Evolutionary conservation across 1,140 invertebrate genomes (phyloP), one percentile per base, ranked within the genome.

Genomic region (Callitettix versicolor): DNA sequence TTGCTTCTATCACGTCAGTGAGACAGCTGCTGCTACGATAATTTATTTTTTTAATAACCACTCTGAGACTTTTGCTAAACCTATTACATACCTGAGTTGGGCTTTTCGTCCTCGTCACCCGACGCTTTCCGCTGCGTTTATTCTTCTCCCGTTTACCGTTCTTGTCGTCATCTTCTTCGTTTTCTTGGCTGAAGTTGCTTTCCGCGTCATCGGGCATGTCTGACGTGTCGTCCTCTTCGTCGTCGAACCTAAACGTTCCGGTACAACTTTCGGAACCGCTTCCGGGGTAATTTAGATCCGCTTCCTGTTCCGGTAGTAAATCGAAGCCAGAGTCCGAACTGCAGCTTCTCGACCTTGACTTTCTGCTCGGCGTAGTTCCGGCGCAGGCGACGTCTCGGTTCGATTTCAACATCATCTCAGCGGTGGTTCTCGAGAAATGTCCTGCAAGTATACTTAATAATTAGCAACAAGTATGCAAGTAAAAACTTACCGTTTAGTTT

Each of bases 21-120:
- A n/a, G n/a, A n/a, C n/a, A n/a, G n/a, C n/a, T n/a, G n/a, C n/a
- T n/a, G n/a, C n/a, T n/a, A n/a, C n/a, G n/a, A n/a, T n/a, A n/a
- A n/a, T n/a, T n/a, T n/a, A n/a, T n/a, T n/a, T n/a, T n/a, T n/a
- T n/a, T n/a, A n/a, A n/a, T n/a, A n/a, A n/a, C n/a, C n/a, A n/a
- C n/a, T n/a, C n/a, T n/a, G n/a, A n/a, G n/a, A n/a, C n/a, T n/a
- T n/a, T n/a, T n/a, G n/a, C n/a, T n/a, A n/a, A n/a, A n/a, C n/a
- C n/a, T n/a, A n/a, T n/a, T n/a, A n/a, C 46, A 50, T 56, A 75
- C 74, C 70, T 76, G 74, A 1, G 72, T 68, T 0, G 74, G 74
- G 65, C 74, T 76, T 59, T 71, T 73, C 58, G 71, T 70, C 2
- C 74, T 66, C 0, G 69, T 40, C 12, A 14, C 20, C 30, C 17